These are phyloP conservation scores for Calliphora vomitoria DNA, from an alignment of 2,888 invertebrate genomes.

Conservation along the genomic window DNA sequence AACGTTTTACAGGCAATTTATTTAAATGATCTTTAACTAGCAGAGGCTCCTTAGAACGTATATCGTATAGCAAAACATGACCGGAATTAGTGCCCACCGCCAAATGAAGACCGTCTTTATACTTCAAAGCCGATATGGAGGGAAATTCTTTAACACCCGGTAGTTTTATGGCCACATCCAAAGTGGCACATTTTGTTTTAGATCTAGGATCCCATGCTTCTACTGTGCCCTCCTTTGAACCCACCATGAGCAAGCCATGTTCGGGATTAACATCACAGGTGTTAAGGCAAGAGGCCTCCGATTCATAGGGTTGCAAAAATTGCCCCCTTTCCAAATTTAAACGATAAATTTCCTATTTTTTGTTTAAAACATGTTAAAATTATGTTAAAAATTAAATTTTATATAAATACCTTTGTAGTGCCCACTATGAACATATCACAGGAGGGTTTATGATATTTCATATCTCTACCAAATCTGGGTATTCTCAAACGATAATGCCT, in stretches of 20 bases:
- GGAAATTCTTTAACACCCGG: conserved; percentile 85
- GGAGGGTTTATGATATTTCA: conserved; percentile 94
- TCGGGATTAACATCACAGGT: conserved; percentile 94
- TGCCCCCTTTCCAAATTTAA: conserved; percentile 98
- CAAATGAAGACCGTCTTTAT: conserved; percentile 90
- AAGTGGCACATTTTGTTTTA: conserved; percentile 89
- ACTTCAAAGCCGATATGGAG: conserved; percentile 89
- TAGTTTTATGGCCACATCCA: conserved; percentile 92
- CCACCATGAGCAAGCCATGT: conserved; percentile 94
- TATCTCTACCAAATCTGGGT: conserved; percentile 97
- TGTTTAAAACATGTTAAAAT: not conserved
- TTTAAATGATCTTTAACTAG: conserved; percentile 98
- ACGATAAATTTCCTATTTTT: conserved; percentile 93
- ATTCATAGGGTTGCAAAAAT: conserved; percentile 93
- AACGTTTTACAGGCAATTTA: conserved; percentile 93
- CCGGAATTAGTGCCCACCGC: conserved; percentile 98
- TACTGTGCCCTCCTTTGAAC: conserved; percentile 95
- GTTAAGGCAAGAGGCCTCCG: conserved; percentile 91
- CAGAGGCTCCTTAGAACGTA: conserved; percentile 95
- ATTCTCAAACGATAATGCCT: conserved; percentile 95
- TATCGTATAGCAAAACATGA: conserved; percentile 96
- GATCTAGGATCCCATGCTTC: conserved; percentile 98
- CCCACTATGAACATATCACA: conserved; percentile 98
- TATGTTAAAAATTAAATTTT: not conserved
- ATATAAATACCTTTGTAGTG: conserved; percentile 89